These are phyloP conservation scores for Galagoides demidoff DNA, from an alignment of 2,797 vertebrate genomes.

Conservation along the genomic window DNA sequence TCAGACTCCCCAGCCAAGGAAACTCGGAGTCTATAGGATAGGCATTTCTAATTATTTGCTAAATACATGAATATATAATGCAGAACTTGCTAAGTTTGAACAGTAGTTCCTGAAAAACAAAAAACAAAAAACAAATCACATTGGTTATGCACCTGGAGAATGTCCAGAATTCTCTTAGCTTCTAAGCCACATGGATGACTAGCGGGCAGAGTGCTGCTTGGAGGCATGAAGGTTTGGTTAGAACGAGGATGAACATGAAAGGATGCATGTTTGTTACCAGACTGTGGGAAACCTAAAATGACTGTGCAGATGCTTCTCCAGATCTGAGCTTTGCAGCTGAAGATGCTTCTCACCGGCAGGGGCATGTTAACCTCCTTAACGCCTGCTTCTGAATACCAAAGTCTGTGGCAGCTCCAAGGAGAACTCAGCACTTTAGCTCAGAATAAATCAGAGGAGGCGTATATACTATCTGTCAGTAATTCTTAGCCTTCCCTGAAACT, in stretches of 20 bases:
- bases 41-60: background rate
- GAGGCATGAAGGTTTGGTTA: background rate
- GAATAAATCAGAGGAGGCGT: background rate
- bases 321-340: background rate
- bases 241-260: background rate
- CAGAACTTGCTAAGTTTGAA: background rate
- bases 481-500: slow-evolving; percentile 41
- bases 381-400: background rate
- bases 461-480: slow-evolving; percentile 41
- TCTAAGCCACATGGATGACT: background rate
- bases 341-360: background rate
- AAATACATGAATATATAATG: background rate
- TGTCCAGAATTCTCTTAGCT: background rate
- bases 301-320: background rate
- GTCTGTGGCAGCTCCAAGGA: background rate
- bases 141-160: background rate
- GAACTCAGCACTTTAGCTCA: background rate
- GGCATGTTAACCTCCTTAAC: background rate
- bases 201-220: background rate
- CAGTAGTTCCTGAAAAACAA: background rate
- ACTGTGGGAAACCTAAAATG: background rate
- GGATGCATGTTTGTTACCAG: background rate
- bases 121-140: background rate
- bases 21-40: background rate
- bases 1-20: background rate